Base-by-base conservation (phyloP, 2,888 invertebrate genomes). In the Cremastobaeus sp. region DNA sequence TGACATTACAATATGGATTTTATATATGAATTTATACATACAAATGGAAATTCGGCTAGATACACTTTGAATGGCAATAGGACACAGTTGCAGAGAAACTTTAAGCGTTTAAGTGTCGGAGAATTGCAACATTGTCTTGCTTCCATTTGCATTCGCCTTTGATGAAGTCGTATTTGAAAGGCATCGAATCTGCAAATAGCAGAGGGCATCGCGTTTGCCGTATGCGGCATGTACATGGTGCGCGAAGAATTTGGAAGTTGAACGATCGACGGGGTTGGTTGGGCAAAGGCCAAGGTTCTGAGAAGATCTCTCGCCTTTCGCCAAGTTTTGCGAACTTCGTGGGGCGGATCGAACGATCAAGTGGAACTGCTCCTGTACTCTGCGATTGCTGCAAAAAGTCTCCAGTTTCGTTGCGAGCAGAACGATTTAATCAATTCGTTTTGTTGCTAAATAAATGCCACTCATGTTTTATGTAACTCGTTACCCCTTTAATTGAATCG, bases 121-220 rank as follows among this genome's bases (percentile, higher is more conserved):
- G 57, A 30, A 45, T 45, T 20, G 35, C 47, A 25, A 47, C 47
- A 59, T 47, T 60, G 50, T 50, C 30, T 50, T 32, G 39, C n/a
- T 28, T 30, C 39, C 48, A 50, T 60, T 50, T 50, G 39, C 48
- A 50, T 60, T 41, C 12, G 32, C 18, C 39, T 64, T 52, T 52
- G 52, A 52, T 43, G 20, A 25, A 48, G 34, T 35, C 52, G 15
- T 34, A 52, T 52, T 50, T 50, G 52, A 43, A 41, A 41, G 50
- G 20, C 50, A 41, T 41, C 18, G 50, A 25, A 21, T 52, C 12
- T 18, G 41, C 43, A 62, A 41, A 34, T 62, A 34, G 14, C 34
- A 15, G 9, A 30, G 6, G 11, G 35, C 30, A 21, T 12, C 34
- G 12, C 52, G 37, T 37, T 11, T 37, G 18, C 17, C 35, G 37